Evolutionary conservation across 2,113 vertebrate genomes (phyloP), one percentile per base, ranked within the genome.

Genomic region (Antennarius striatus): DNA sequence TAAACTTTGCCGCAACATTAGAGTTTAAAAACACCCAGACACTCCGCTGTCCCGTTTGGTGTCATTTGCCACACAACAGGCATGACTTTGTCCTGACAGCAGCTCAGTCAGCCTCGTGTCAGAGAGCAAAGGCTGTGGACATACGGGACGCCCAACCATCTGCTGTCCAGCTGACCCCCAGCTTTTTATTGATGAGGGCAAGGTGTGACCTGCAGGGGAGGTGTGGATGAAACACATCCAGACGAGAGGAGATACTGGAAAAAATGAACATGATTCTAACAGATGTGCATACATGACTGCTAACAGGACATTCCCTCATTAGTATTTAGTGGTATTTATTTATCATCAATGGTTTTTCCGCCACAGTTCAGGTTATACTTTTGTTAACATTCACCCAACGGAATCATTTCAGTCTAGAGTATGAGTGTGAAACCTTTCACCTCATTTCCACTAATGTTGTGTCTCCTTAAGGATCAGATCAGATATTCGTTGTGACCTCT

Each of bases 171-270:
- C 81, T 29, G 0, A n/a, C 29, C 30, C 63, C 15, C 0, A 45
- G 50, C 51, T 68, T 69, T 22, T 63, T 30, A 36, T 80, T 75
- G 68, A 76, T 56, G 55, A 53, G 53, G 48, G 60, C 63, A 52
- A 60, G 36, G 2, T 60, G 30, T 28, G 54, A 36, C 32, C 32
- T 47, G 39, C 45, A 48, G 14, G 61, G 48, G 63, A 4, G 40
- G 45, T 32, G 56, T 70, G 68, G 67, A 61, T 6, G 6, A 71
- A 46, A 54, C 5, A 47, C 29, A 39, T 14, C 15, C 39, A 8
- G 46, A 12, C 54, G 4, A 13, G 22, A 3, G 22, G 30, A 40
- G 8, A 58, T 17, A 43, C 22, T 22, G 4, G 3, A 22, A 43
- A 29, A 51, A 17, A 14, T 22, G 17, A 3, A 12, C 6, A 49